Base-by-base conservation (phyloP, 2,113 vertebrate species). In the Takifugu flavidus region DNA sequence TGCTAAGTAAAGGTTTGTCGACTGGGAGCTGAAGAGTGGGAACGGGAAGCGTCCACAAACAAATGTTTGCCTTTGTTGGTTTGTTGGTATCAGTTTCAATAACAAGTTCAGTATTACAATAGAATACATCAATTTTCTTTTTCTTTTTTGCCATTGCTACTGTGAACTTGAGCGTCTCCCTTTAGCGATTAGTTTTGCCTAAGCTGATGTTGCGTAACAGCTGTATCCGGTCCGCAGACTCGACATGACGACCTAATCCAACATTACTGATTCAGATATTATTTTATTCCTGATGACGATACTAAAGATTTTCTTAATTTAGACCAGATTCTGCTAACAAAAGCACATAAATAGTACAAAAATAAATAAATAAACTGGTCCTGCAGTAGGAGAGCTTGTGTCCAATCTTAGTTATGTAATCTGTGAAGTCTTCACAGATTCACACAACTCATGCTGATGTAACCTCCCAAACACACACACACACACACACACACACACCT, bases 361-460 rank as follows among this genome's bases (percentile, higher is more conserved):
- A 4, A 4, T 5, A 45, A 14, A 15, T 11, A 14, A 11, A 4
- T 20, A 20, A 20, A 20, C 20, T 20, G 20, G 20, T 20, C 14
- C 44, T 45, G 44, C 13, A 49, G 27, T 2, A 39, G 34, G 11
- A 39, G 52, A 51, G 51, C 53, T 69, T 43, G 39, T 45, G 15
- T 43, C 28, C 57, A 1, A 58, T 34, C 53, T 47, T 25, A 59
- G 56, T 71, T 79, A 68, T 64, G 57, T 59, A 65, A 50, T 27
- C 54, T 49, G 13, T 25, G 39, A 61, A 49, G 45, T 15, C 53
- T 53, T 53, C 15, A 45, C 26, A 20, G 20, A 20, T 20, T 20
- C 20, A 20, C 20, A 20, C 20, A 20, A 20, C 20, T 20, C 20
- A 20, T 20, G 20, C 20, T 20, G 20, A 20, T 55, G 20, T 45